Conservation (phyloP, 2,113 vertebrate species). For the Eidolon helvum region DNA sequence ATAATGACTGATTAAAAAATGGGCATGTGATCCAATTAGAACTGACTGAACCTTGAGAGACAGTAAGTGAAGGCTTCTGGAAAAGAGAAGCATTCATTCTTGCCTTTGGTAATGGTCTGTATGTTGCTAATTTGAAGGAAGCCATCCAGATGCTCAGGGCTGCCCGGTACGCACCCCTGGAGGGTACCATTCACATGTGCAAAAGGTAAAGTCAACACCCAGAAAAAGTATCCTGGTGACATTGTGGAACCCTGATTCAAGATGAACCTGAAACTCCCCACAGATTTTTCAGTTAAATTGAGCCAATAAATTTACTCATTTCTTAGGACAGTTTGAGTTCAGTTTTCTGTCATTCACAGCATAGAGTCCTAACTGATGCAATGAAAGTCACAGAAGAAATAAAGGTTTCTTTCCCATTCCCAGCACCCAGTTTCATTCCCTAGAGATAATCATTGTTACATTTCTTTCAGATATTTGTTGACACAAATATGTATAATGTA, state of each 20-base stretch:
- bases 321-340: background rate
- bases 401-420: background rate
- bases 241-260: background rate
- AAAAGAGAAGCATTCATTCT: background rate
- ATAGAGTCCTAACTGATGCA: background rate
- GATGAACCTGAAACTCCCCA: background rate
- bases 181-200: too few species aligned
- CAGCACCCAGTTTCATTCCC: background rate
- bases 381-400: background rate
- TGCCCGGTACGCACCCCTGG: background rate
- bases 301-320: background rate
- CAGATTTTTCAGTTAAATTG: background rate
- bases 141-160: background rate
- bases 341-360: background rate
- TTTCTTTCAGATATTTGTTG: background rate
- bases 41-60: background rate
- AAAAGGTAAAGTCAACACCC: background rate
- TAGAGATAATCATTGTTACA: background rate
- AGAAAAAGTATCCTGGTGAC: background rate
- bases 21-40: background rate
- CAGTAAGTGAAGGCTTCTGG: background rate
- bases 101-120: background rate
- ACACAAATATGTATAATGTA: background rate
- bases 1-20: background rate
- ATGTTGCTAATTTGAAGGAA: background rate